Conservation (phyloP, 2,888 invertebrate genomes). For the Hermaeophaga mercurialis region DNA sequence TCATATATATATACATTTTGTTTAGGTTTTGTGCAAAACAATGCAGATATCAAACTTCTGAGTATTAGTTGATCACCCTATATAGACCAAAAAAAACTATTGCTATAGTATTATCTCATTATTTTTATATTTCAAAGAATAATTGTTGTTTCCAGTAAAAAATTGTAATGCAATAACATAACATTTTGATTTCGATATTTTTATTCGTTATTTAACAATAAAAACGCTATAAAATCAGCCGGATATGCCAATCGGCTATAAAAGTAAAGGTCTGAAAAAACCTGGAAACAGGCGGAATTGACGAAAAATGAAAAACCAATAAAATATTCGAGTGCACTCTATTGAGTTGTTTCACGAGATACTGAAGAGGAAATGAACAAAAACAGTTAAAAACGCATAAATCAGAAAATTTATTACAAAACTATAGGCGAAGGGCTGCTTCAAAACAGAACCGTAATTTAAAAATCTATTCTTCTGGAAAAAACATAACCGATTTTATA, state of each 20-base stretch:
- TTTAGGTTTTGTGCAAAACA: too few relatives aligned
- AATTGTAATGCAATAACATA: too few relatives aligned
- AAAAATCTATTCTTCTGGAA: background rate
- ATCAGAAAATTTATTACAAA: slow-evolving; percentile 2
- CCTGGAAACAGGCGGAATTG: background rate
- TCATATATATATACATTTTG: too few relatives aligned
- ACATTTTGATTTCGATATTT: too few relatives aligned
- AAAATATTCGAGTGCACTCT: slow-evolving; percentile 6
- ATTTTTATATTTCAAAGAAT: too few relatives aligned
- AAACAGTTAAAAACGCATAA: slow-evolving; percentile 7
- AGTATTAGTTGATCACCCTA: too few relatives aligned
- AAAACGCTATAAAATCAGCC: background rate
- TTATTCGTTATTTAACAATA: too few relatives aligned
- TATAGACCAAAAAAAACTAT: too few relatives aligned
- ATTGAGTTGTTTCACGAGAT: slow-evolving; percentile 1
- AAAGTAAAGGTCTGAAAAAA: slow-evolving; percentile 3
- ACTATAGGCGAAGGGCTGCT: background rate
- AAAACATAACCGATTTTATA: too few relatives aligned
- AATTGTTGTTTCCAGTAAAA: too few relatives aligned
- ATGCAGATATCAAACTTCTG: too few relatives aligned
- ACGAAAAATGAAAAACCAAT: background rate
- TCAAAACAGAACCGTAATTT: background rate
- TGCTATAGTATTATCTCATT: too few relatives aligned
- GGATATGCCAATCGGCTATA: background rate
- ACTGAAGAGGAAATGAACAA: background rate